Percentiles rank a stretch among this genome's conserved stretches.
Evolutionary conservation across 2,113 vertebrate species (phyloP).

Genomic region (Cyphomyrus plagiostoma): DNA sequence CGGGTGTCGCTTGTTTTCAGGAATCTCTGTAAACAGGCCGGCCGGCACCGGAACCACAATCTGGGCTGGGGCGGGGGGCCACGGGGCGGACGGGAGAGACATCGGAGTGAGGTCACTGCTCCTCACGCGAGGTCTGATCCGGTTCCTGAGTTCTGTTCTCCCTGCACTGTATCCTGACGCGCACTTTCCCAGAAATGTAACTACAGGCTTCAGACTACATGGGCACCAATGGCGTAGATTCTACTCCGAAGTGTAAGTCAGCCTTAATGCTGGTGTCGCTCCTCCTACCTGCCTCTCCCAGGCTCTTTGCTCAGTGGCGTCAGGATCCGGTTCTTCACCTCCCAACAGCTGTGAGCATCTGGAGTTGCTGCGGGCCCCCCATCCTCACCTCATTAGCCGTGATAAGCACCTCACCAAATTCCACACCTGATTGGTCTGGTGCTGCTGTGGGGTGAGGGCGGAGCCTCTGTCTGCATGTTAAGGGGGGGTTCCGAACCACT

Average conservation of each 20-base stretch:
- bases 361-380: not conserved
- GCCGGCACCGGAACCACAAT: not conserved
- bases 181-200: not conserved
- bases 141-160: not conserved
- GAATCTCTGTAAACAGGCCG: constrained; percentile 13
- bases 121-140: not conserved
- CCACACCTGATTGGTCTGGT: constrained; percentile 15
- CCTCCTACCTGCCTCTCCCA: not conserved
- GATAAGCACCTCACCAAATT: constrained; percentile 14
- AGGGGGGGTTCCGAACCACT: not conserved
- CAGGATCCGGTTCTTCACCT: constrained; percentile 8
- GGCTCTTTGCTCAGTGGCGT: not conserved
- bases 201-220: not conserved
- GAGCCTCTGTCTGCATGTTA: not conserved
- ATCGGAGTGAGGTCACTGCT: not conserved
- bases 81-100: not conserved
- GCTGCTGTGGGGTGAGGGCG: not conserved
- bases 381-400: constrained; percentile 14
- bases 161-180: not conserved
- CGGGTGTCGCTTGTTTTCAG: constrained; percentile 18
- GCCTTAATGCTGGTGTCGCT: not conserved
- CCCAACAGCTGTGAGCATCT: constrained; percentile 19
- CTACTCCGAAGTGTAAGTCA: not conserved
- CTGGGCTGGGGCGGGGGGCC: not conserved
- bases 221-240: not conserved